Conservation (phyloP, 2,797 vertebrate genomes). For the Luscinia megarhynchos region DNA sequence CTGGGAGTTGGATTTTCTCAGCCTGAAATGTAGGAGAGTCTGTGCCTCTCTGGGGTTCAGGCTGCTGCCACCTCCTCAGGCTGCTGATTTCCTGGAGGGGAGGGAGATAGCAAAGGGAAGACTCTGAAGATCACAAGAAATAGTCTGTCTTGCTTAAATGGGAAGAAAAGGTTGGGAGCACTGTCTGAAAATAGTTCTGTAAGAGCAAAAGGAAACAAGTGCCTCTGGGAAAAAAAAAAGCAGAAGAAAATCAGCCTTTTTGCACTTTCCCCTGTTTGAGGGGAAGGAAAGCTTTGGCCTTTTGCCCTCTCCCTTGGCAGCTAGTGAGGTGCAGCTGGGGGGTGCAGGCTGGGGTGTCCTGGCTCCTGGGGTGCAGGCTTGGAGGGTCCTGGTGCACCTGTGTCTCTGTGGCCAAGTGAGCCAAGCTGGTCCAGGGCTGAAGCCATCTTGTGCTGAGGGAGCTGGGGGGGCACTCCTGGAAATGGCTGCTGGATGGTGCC, state of each 20-base stretch:
- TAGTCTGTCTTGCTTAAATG: background rate
- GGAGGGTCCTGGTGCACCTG: background rate
- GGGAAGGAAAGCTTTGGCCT: background rate
- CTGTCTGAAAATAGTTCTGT: background rate
- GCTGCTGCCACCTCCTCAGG: background rate
- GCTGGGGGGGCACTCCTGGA: background rate
- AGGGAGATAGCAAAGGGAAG: background rate
- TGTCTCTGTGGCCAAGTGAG: background rate
- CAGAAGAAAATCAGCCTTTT: background rate
- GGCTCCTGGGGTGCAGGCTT: background rate
- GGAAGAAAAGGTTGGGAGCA: background rate
- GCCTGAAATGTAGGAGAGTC: background rate
- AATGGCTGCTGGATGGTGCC: slow-evolving; percentile 18
- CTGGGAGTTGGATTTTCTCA: background rate
- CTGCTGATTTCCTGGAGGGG: background rate
- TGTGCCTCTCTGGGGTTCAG: background rate
- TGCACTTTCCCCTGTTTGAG: background rate
- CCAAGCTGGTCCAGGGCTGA: background rate
- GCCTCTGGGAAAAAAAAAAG: background rate
- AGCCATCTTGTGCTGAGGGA: slow-evolving; percentile 9
- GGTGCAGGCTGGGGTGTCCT: background rate
- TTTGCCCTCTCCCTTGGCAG: background rate
- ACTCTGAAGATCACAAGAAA: background rate
- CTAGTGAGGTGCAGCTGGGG: background rate
- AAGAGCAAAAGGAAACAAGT: background rate